phyloP scores from a whole-genome alignment of 2,888 invertebrate species.

The Anorthoa munda region DNA sequence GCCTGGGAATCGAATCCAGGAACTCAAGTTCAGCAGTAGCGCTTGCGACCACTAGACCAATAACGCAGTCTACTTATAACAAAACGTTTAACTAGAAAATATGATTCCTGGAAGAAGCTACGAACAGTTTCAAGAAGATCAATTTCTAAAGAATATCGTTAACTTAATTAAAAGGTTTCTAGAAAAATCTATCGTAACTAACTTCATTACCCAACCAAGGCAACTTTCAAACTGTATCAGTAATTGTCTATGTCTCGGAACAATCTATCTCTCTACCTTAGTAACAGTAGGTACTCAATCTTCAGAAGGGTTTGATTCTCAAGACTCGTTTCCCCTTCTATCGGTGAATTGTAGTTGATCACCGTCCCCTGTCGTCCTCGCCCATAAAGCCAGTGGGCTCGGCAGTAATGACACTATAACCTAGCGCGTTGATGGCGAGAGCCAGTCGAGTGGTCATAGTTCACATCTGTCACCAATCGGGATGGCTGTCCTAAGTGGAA shows the following conservation, averaged over 20 bases:
- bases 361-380: conserved; percentile 44
- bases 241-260: conserved; percentile 9
- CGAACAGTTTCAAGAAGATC: background rate
- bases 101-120: background rate
- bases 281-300: conserved; percentile 31
- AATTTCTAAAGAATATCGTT: background rate
- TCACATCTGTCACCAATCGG: conserved; percentile 52
- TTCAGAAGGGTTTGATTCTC: conserved; percentile 48
- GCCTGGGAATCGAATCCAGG: no score
- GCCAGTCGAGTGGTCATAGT: conserved; percentile 41
- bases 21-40: no score
- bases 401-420: conserved; percentile 50
- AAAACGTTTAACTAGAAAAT: no score
- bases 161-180: background rate
- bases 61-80: no score
- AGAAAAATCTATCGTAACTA: background rate
- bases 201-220: background rate
- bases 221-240: conserved; percentile 8
- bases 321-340: conserved; percentile 29
- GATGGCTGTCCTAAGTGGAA: background rate
- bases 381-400: conserved; percentile 48
- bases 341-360: conserved; percentile 53
- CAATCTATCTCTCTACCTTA: conserved; percentile 23
- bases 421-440: conserved; percentile 47
- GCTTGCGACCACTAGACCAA: no score